Evolutionary conservation across 2,113 vertebrate genomes (phyloP).

Genomic region (Neodon shergylaensis): DNA sequence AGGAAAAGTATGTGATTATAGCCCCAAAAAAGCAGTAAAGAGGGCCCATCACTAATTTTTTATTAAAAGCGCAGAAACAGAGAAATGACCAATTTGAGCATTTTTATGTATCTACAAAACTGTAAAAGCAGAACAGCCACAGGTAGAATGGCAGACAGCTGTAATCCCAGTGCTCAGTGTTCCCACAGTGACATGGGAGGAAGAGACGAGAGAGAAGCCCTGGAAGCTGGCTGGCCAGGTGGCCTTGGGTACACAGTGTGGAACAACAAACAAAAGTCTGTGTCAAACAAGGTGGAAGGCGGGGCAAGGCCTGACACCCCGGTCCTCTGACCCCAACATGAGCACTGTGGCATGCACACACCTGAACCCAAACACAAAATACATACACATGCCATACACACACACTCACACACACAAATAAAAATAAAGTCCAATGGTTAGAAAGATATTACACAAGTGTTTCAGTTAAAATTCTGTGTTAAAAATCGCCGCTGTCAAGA

Average conservation of each 20-base stretch:
- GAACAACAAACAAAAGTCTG: not conserved
- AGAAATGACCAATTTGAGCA: not conserved
- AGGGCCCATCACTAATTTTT: not conserved
- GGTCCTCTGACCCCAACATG: not conserved
- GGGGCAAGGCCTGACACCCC: not conserved
- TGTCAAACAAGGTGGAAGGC: not conserved
- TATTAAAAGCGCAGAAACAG: not conserved
- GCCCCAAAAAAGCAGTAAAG: not conserved
- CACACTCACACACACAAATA: not conserved
- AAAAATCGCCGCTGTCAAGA: not conserved
- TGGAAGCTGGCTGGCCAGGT: not conserved
- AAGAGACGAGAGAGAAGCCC: not conserved
- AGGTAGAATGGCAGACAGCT: no score
- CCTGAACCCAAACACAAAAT: not conserved
- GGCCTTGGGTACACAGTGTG: not conserved
- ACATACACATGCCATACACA: not conserved
- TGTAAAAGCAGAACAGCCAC: not conserved
- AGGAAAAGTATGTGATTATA: not conserved
- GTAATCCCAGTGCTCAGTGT: not conserved
- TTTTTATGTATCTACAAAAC: not conserved
- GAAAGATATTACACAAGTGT: not conserved
- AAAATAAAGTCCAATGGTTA: slow-evolving; percentile 2
- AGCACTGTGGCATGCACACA: not conserved
- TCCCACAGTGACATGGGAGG: not conserved
- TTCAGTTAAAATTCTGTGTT: not conserved